These are phyloP conservation scores for Emydoidea blandingii DNA, from an alignment of 2,797 vertebrate species.

Conservation along the genomic window DNA sequence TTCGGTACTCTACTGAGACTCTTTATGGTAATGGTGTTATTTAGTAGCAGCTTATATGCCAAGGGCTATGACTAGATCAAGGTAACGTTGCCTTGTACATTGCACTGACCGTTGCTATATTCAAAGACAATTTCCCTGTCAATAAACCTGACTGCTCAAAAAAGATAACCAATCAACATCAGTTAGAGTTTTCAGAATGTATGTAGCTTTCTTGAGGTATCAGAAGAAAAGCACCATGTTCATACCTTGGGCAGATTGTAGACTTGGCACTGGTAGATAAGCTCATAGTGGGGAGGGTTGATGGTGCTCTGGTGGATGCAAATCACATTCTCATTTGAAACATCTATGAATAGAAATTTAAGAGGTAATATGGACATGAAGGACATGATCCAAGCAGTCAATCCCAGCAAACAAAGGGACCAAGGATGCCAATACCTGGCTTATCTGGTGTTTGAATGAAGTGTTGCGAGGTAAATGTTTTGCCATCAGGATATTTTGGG, in stretches of 20 bases:
- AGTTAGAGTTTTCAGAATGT: rapidly evolving
- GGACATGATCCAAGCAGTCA: rapidly evolving
- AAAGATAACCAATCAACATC: rapidly evolving
- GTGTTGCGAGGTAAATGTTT: constrained; percentile 97
- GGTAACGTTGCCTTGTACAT: not conserved
- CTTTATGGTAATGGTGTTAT: not conserved
- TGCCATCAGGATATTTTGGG: constrained; percentile 97
- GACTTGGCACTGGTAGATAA: constrained; percentile 93
- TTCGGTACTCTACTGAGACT: rapidly evolving
- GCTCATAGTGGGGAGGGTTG: constrained; percentile 95
- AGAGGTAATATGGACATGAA: not conserved
- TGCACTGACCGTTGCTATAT: rapidly evolving
- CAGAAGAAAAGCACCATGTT: rapidly evolving
- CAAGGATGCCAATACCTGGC: constrained; percentile 82
- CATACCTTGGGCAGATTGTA: constrained; percentile 96
- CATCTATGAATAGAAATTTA: constrained; percentile 80
- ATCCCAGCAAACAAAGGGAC: not conserved
- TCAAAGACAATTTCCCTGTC: not conserved
- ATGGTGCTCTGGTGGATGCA: constrained; percentile 95
- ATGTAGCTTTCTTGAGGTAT: not conserved
- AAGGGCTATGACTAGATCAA: rapidly evolving
- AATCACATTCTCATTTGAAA: constrained; percentile 94
- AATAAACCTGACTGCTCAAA: rapidly evolving
- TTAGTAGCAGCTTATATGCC: not conserved
- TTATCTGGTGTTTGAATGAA: constrained; percentile 95